Base-by-base conservation (phyloP, 2,113 vertebrate genomes). In the Pteropus alecto region DNA sequence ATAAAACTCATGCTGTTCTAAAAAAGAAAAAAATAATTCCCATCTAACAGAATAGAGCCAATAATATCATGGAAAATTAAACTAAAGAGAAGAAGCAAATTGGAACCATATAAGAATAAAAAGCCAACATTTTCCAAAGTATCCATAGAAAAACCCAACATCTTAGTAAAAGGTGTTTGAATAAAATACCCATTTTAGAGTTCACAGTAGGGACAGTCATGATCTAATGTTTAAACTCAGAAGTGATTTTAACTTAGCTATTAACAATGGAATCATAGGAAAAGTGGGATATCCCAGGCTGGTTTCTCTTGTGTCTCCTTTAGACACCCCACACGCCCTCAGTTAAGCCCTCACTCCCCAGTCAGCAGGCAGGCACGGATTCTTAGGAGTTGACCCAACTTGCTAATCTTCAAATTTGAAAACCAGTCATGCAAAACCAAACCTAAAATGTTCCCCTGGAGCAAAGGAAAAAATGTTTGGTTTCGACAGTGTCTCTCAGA, bases 1-100 rank as follows among this genome's bases (percentile, higher is more conserved):
- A 48, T 68, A 88, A 96, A 96, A 88, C 12, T 82, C 24, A 73
- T 41, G 24, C 26, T 79, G 10, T 87, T 95, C 22, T n/a, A 90
- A 87, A 82, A 86, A n/a, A 30, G 46, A 84, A 68, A 46, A 78
- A 9, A 58, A 61, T 7, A 79, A 76, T 41, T 95, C 35, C 70
- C 70, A 71, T 15, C 22, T 61, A 90, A 94, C 16, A 73, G 19
- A 82, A 67, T 87, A 96, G 83, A 88, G 14, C 38, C 38, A 84
- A 16, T 38, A 61, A 35, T 43, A 81, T 33, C 21, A 58, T n/a
- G 70, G 76, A 94, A 65, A 81, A 60, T 70, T 92, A 89, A 67
- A 90, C 46, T 21, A 67, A 77, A 63, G 78, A 90, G 35, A 35
- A 77, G 56, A 35, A 77, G 56, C 63, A 76, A 58, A 85, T 68